Evolutionary conservation across 2,888 invertebrate species (phyloP), one percentile per base, ranked within the genome.

Genomic region (Lasioglossum malachurum): DNA sequence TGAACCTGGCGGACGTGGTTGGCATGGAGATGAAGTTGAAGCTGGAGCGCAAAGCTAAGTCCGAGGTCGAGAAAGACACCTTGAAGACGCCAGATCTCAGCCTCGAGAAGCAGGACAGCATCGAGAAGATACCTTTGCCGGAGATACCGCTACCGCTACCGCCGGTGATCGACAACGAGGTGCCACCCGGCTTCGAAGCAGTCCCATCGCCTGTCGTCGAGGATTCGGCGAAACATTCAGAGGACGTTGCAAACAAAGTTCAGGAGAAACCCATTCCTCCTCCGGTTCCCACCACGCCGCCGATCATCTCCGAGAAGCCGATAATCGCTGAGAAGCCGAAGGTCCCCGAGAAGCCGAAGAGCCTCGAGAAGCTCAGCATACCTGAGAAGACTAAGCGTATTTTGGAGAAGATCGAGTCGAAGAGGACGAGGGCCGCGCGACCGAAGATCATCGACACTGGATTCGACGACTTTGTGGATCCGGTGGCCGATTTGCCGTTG

Each of bases 301-400:
- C 35, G 27, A 35, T 19, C 49, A 49, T 57, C 14, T 57, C n/a
- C 12, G 57, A n/a, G 57, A 57, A 57, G 12, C 46, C 35, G 49
- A n/a, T 5, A n/a, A 38, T 57, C 2, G 14, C 46, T 7, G 57
- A 64, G 31, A 88, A 87, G 60, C 57, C 84, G 16, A 83, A 89
- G 27, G 44, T 77, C 8, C 80, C 81, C 1, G 91, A 93, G 38
- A 93, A 93, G 79, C 82, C 88, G 0, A 93, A 92, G 64, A 79
- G 82, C 3, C 83, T 91, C 19, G 95, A 95, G 75, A 95, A 94
- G 46, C 95, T 95, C 8, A 94, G 94, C 72, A 95, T 95, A 76
- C 95, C 95, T 0, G 95, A 95, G 78, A 95, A 95, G 87, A 95
- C 95, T 0, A 95, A 95, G 79, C 92, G 94, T 14, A 95, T 95